Evolutionary conservation across 2,888 invertebrate species (phyloP), one percentile per base, ranked within the genome.

Genomic region (Xylophagus ater): DNA sequence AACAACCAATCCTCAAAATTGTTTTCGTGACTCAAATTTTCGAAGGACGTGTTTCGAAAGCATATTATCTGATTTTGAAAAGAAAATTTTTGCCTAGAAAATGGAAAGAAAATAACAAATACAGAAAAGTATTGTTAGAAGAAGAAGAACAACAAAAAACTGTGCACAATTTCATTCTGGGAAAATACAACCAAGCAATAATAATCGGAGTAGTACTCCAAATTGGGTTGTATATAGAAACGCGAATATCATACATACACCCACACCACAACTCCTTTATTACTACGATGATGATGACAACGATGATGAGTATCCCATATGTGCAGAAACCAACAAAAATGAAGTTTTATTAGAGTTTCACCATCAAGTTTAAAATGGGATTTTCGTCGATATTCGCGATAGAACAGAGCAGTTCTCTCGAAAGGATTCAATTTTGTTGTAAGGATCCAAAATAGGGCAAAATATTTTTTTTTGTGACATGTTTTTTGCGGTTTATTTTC

Each of bases 21-120:
- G 63, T 62, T 63, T 63, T 62, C 62, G 63, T 63, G 62, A 62
- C 63, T 63, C 55, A 61, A 60, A 60, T 60, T 59, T 59, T 58
- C 47, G 48, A 47, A 48, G 55, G 51, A 62, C 61, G 61, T 62
- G 61, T 62, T 57, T 54, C 55, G 61, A 62, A 62, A 62, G 57
- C 59, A 61, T 60, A 62, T 59, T 59, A 62, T 58, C 56, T 59
- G 62, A 62, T 62, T 62, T 62, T 54, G 54, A 55, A 57, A 55
- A 39, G 39, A 40, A n/a, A 30, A n/a, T 24, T 37, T 37, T 38
- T 14, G 6, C n/a, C n/a, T n/a, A n/a, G 25, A 15, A 33, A 33
- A 32, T 20, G 32, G 26, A 24, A 38, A 18, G 25, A 25, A n/a
- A 17, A 8, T 13, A 24, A 12, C n/a, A 30, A 14, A 19, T 3